Evolutionary conservation across 2,888 invertebrate genomes (phyloP).

Genomic region (Thumatha senex): DNA sequence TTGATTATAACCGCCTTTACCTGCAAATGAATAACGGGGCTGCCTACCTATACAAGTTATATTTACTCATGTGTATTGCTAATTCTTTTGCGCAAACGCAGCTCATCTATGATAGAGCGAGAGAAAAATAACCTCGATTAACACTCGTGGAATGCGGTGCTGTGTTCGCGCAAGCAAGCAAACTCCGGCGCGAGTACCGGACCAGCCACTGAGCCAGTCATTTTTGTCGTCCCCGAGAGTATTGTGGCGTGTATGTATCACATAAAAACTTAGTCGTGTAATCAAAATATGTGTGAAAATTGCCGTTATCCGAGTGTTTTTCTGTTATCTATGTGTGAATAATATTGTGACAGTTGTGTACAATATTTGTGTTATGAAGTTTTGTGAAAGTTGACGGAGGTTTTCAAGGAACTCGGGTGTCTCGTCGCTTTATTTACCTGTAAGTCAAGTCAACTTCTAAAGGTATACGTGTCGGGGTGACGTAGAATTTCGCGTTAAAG

Average conservation of each 20-base stretch:
- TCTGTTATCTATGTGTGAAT: constrained; percentile 63
- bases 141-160: constrained; percentile 75
- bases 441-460: constrained; percentile 70
- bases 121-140: constrained; percentile 59
- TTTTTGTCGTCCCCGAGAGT: constrained; percentile 65
- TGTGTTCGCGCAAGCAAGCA: constrained; percentile 70
- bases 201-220: constrained; percentile 64
- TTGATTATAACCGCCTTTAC: constrained; percentile 63
- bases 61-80: constrained; percentile 39
- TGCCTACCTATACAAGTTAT: constrained; percentile 58
- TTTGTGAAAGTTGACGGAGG: constrained; percentile 73
- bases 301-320: constrained; percentile 64
- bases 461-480: constrained; percentile 73
- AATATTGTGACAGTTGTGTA: constrained; percentile 65
- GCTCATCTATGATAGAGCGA: constrained; percentile 44
- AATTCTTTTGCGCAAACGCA: constrained; percentile 38
- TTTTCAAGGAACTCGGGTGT: constrained; percentile 66
- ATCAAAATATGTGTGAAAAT: constrained; percentile 77
- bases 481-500: constrained; percentile 57
- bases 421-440: constrained; percentile 68
- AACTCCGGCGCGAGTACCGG: constrained; percentile 35
- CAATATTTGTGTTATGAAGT: constrained; percentile 76
- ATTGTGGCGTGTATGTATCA: constrained; percentile 49
- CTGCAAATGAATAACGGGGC: constrained; percentile 76
- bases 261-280: constrained; percentile 49